Evolutionary conservation across 2,113 vertebrate genomes (phyloP).

Genomic region (Scophthalmus maximus): DNA sequence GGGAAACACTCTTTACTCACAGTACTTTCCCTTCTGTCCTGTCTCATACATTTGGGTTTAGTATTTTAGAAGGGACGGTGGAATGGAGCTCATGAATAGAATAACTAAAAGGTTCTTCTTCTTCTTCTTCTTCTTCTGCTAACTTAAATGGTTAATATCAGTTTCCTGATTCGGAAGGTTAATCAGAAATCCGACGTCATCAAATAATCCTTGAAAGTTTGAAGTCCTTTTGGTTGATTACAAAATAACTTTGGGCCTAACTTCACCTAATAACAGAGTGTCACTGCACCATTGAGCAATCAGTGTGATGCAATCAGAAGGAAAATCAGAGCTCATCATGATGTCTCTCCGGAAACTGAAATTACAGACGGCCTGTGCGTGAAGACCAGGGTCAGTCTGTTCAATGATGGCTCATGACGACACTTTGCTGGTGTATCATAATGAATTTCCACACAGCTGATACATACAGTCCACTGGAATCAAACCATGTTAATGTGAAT

Average conservation of each 20-base stretch:
- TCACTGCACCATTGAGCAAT: constrained; percentile 31
- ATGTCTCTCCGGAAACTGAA: constrained; percentile 20
- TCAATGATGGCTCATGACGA: constrained; percentile 1
- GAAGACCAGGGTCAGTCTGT: constrained; percentile 23
- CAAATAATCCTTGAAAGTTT: neutral
- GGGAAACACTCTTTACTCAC: constrained; percentile 31
- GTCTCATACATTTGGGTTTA: neutral
- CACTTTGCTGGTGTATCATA: neutral
- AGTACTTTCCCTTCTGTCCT: neutral
- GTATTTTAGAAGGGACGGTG: neutral
- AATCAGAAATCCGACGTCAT: neutral
- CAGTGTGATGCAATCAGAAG: constrained; percentile 59
- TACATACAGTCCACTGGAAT: too few species aligned
- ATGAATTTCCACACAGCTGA: neutral
- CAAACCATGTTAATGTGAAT: too few species aligned
- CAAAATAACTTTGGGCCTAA: constrained; percentile 17
- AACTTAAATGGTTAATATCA: neutral
- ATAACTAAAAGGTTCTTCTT: neutral
- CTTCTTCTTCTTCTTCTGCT: neutral
- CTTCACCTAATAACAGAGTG: constrained; percentile 19
- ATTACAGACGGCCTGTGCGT: constrained; percentile 21
- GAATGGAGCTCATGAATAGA: neutral
- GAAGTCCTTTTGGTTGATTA: constrained; percentile 21
- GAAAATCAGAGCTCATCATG: constrained; percentile 40
- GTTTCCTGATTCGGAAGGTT: neutral